Base-by-base conservation (phyloP, 1,140 invertebrate genomes). In the Sycophaga agraensis region DNA sequence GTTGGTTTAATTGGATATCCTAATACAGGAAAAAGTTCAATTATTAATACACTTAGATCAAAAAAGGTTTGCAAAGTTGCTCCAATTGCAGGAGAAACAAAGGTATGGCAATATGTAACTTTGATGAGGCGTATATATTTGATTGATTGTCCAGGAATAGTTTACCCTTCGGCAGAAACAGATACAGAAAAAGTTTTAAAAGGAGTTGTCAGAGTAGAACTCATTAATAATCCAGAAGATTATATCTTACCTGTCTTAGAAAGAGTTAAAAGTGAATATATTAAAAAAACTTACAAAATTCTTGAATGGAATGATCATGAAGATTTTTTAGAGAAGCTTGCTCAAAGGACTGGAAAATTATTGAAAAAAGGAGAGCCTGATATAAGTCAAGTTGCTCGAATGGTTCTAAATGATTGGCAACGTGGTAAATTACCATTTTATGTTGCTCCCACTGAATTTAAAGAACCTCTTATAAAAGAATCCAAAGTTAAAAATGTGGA, bases 21-120 rank as follows among this genome's bases (percentile, higher is more conserved):
- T 4, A 99, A 99, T 85, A 94, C 96, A 11, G 98, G 98, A 0
- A 99, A 99, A 82, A 98, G 95, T 64, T 99, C 96, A 8, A 89
- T 99, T 19, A 99, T 99, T 55, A 99, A 99, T 78, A 95, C 97
- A 0, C 76, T 99, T 26, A 85, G 92, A 62, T 90, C 91, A 1
- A 97, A 97, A 73, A 97, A 97, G 80, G 94, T 97, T 2, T 98
- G 97, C 77, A 99, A 98, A 79, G 96, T 98, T 3, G 97, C 98
- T 11, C 98, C 98, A 7, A 94, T 99, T 72, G 96, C 98, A 65
- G 98, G 98, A 7, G 97, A 99, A 84, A 99, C 98, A 0, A 99
- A 99, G 86, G 93, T 96, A 1, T 99, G 98, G 98, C 98, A 99
- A 75, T 99, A 99, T 74, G 97, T 99, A 48, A 98, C 96, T 0